Conservation (phyloP, 1,140 invertebrate genomes). For the Hylaeus volcanicus region DNA sequence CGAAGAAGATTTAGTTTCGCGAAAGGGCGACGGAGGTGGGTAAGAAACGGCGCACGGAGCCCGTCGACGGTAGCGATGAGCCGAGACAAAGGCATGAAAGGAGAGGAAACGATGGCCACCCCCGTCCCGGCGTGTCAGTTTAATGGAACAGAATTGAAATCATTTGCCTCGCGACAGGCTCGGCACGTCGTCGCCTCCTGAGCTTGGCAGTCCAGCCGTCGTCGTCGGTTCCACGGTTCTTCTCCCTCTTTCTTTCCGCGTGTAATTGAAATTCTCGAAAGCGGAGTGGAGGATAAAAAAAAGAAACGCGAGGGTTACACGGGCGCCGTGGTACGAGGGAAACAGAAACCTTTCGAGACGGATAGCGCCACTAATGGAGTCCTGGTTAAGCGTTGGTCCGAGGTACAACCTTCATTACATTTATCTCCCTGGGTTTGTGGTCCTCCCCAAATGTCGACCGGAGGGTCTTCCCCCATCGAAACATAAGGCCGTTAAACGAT, state of each 20-base stretch:
- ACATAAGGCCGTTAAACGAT: conserved; percentile 79
- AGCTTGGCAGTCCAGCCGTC: conserved; percentile 62
- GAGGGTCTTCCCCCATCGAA: conserved; percentile 74
- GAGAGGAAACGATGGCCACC: conserved; percentile 24
- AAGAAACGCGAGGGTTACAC: neutral
- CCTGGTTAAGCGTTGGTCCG: conserved; percentile 68
- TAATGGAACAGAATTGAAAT: conserved; percentile 69
- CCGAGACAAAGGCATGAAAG: neutral
- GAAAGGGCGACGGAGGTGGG: neutral
- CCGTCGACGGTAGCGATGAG: neutral
- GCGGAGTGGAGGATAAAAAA: conserved; percentile 12
- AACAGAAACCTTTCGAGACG: conserved; percentile 54
- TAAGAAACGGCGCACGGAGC: conserved; percentile 4
- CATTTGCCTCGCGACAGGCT: conserved; percentile 64
- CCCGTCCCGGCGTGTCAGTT: conserved; percentile 52
- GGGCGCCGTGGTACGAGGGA: conserved; percentile 11
- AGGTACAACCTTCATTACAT: conserved; percentile 79
- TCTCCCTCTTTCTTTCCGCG: neutral
- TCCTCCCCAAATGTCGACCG: conserved; percentile 72
- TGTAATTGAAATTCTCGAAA: conserved; percentile 67
- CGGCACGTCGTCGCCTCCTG: conserved; percentile 59
- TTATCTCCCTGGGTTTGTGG: conserved; percentile 74
- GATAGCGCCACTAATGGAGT: conserved; percentile 70
- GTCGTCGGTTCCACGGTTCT: conserved; percentile 19
- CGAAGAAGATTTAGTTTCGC: conserved; percentile 61